phyloP scores from a whole-genome alignment of 2,113 vertebrate species.

The Poeciliopsis occidentalis region DNA sequence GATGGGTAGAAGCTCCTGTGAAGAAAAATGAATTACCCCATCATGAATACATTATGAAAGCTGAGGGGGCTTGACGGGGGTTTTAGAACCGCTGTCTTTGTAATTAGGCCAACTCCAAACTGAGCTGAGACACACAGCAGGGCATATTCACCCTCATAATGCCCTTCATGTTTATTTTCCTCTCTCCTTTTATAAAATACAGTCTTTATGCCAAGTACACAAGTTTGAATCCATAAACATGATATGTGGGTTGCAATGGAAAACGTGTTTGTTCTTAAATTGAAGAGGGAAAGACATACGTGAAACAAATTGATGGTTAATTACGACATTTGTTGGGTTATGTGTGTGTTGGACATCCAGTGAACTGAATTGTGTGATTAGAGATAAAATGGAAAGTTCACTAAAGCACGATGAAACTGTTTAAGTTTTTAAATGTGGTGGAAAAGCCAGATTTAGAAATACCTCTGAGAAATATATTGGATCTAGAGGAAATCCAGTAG shows the following conservation, averaged over 20 bases:
- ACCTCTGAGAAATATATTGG: too few species aligned
- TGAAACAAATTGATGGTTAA: constrained; percentile 7
- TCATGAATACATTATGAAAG: constrained; percentile 50
- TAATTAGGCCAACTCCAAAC: constrained; percentile 50
- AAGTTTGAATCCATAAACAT: constrained; percentile 17
- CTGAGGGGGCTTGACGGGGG: constrained; percentile 21
- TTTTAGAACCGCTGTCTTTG: constrained; percentile 35
- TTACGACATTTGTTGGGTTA: constrained; percentile 24
- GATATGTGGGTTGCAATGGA: neutral
- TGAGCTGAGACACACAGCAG: constrained; percentile 33
- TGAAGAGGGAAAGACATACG: neutral
- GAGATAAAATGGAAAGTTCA: neutral
- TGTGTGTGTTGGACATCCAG: constrained; percentile 9
- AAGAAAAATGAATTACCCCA: constrained; percentile 35
- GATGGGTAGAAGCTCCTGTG: constrained; percentile 15
- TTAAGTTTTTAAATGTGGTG: too few species aligned
- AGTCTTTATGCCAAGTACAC: constrained; percentile 8
- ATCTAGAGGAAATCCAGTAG: too few species aligned
- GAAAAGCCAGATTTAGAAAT: too few species aligned
- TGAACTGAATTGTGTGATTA: neutral
- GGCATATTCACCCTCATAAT: constrained; percentile 45
- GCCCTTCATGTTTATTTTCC: constrained; percentile 9
- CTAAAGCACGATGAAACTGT: neutral
- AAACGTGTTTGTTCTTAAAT: neutral
- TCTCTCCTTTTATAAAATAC: constrained; percentile 19